phyloP scores from a whole-genome alignment of 2,113 vertebrate genomes.

The Felis chaus region DNA sequence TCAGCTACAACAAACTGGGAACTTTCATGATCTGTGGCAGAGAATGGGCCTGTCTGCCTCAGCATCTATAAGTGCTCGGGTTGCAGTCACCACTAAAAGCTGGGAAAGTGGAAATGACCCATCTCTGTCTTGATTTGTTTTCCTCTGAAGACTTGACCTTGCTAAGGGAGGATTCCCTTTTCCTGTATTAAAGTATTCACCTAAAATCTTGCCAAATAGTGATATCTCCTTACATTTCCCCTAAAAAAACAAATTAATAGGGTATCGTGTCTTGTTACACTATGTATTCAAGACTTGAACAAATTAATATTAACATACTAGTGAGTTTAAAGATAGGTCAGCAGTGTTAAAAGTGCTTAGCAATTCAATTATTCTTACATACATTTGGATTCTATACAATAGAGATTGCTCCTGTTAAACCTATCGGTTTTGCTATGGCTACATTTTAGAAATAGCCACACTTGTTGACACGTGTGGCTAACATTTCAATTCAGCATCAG shows the following conservation, averaged over 20 bases:
- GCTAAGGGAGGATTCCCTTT: neutral
- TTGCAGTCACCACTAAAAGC: neutral
- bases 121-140: neutral
- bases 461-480: neutral
- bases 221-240: neutral
- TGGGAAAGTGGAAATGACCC: neutral
- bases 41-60: neutral
- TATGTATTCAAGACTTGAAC: slow-evolving; percentile 14
- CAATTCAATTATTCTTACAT: neutral
- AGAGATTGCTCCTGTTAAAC: neutral
- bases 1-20: neutral
- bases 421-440: neutral
- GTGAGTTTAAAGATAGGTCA: neutral
- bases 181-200: neutral
- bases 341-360: neutral
- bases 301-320: neutral
- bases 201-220: neutral
- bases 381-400: neutral
- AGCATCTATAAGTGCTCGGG: neutral
- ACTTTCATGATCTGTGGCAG: neutral
- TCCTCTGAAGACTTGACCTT: neutral
- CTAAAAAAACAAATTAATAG: neutral
- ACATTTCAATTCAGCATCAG: neutral
- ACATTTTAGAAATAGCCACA: neutral
- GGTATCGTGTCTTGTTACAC: neutral